Conservation (phyloP, 2,113 vertebrate species). For the Lipophrys pholis region DNA sequence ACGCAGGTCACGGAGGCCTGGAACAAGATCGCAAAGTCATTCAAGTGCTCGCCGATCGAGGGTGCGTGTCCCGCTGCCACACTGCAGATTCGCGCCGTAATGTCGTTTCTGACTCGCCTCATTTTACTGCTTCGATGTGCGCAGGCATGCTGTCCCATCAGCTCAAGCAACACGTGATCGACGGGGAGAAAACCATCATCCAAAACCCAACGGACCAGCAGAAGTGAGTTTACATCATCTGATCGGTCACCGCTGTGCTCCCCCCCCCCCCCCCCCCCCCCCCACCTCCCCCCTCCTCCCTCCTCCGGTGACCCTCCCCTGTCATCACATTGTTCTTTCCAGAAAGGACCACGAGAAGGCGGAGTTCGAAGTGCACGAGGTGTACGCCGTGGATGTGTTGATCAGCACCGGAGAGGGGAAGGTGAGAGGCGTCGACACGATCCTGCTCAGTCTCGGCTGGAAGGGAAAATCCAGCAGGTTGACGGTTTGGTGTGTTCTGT, state of each 20-base stretch:
- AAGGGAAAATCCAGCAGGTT: neutral
- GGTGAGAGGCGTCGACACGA: slow-evolving; percentile 76
- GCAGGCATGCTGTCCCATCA: slow-evolving; percentile 97
- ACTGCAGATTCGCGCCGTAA: neutral
- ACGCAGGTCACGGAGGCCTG: slow-evolving; percentile 97
- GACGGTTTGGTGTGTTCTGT: neutral
- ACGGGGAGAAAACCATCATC: slow-evolving; percentile 98
- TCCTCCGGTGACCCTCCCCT: too few species aligned
- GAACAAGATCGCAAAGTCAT: slow-evolving; percentile 99
- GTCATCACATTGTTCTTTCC: neutral
- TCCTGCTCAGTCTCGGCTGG: too few species aligned
- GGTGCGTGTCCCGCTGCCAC: slow-evolving; percentile 79
- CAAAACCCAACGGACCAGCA: slow-evolving; percentile 98
- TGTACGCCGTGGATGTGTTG: slow-evolving; percentile 96
- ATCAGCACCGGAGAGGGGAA: slow-evolving; percentile 98
- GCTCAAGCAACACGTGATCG: slow-evolving; percentile 96
- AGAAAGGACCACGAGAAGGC: slow-evolving; percentile 99
- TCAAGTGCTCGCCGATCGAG: slow-evolving; percentile 96
- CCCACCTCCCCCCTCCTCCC: too few species aligned
- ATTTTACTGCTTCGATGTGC: slow-evolving; percentile 2
- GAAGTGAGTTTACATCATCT: slow-evolving; percentile 80
- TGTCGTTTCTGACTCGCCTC: neutral
- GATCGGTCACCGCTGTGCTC: too few species aligned
- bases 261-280: too few species aligned
- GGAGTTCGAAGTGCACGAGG: slow-evolving; percentile 97